phyloP scores from a whole-genome alignment of 2,888 invertebrate genomes.

The Apamea monoglypha region DNA sequence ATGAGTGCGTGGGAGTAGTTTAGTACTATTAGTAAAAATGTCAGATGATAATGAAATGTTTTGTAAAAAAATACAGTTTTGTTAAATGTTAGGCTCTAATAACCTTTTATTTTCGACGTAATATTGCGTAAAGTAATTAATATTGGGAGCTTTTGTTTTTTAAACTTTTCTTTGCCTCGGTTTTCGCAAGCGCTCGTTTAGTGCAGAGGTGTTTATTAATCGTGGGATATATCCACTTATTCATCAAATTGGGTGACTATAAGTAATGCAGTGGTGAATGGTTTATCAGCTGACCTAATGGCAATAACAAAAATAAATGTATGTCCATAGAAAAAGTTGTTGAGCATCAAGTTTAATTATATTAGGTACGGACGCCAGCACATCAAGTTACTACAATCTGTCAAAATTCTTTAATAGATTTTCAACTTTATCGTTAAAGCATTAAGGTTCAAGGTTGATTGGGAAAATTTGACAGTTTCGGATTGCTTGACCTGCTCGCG shows the following conservation, averaged over 20 bases:
- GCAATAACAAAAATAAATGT: background rate
- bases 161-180: background rate
- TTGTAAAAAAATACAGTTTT: constrained; percentile 68
- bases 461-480: no score
- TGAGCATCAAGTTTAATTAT: background rate
- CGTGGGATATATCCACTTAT: background rate
- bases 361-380: no score
- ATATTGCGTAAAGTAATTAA: constrained; percentile 45
- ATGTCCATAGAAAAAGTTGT: background rate
- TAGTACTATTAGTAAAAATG: constrained; percentile 81
- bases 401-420: no score
- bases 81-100: constrained; percentile 55
- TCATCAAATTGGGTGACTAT: background rate
- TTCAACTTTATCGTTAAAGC: no score
- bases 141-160: constrained; percentile 19
- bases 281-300: background rate
- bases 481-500: no score
- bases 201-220: constrained; percentile 1
- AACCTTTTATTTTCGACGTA: constrained; percentile 48
- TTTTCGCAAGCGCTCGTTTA: background rate
- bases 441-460: no score
- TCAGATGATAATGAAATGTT: constrained; percentile 71
- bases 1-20: constrained; percentile 80
- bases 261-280: background rate
- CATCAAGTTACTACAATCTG: no score